phyloP scores from a whole-genome alignment of 2,888 invertebrate genomes.

The Drosophila greeni region DNA sequence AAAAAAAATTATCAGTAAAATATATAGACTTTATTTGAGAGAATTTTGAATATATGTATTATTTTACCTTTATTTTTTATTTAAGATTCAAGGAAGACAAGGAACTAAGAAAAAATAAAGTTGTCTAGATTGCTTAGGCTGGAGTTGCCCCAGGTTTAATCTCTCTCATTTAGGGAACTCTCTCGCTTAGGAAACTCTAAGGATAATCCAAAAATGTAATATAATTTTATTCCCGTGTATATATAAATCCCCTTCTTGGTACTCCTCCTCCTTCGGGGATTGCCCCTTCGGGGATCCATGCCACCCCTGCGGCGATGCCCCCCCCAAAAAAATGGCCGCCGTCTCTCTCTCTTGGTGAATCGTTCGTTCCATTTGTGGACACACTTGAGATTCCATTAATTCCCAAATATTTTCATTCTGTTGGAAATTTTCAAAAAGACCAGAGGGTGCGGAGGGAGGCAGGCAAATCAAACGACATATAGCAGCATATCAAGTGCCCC shows the following conservation, averaged over 20 bases:
- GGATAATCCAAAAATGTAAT: not conserved
- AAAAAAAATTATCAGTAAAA: not conserved
- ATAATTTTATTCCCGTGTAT: not conserved
- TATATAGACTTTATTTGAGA: not conserved
- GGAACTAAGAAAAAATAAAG: no score
- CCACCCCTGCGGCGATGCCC: conserved; percentile 1
- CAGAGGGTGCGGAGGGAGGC: conserved; percentile 1
- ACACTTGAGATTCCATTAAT: conserved; percentile 74
- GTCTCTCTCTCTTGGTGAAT: conserved; percentile 43
- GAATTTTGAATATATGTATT: no score
- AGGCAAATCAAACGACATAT: conserved; percentile 32
- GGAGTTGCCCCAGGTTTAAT: not conserved
- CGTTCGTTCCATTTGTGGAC: conserved; percentile 70
- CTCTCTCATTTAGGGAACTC: no score
- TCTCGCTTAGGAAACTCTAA: not conserved
- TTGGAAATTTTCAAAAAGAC: conserved; percentile 23
- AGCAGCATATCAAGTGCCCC: conserved; percentile 29
- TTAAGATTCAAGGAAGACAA: no score
- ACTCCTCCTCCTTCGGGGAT: conserved; percentile 40
- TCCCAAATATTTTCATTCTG: conserved; percentile 68
- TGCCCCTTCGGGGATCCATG: conserved; percentile 13
- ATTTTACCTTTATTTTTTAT: no score
- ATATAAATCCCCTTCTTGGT: conserved; percentile 34
- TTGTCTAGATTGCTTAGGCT: not conserved
- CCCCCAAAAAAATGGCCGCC: conserved; percentile 9